Conservation (phyloP, 2,113 vertebrate species). For the Chrysochloris asiatica region DNA sequence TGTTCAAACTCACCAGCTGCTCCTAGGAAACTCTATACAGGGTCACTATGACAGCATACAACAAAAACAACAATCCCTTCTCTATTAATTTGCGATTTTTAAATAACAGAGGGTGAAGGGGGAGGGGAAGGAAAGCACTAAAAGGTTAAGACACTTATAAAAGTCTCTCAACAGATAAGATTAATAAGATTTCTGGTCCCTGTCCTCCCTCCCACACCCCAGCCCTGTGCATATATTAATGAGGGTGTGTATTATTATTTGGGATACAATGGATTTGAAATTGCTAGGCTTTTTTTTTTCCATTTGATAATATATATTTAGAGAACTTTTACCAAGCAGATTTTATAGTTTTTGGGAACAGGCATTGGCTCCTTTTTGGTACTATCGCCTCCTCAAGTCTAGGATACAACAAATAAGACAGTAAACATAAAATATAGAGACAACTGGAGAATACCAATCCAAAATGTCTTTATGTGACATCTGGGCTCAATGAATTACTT, state of each 20-base stretch:
- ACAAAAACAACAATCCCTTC: too few relatives aligned
- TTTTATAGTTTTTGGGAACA: background rate
- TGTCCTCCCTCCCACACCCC: too few relatives aligned
- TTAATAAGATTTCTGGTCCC: too few relatives aligned
- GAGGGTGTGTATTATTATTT: background rate
- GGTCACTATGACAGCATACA: too few relatives aligned
- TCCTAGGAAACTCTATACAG: too few relatives aligned
- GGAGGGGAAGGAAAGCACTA: too few relatives aligned
- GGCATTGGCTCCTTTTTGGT: background rate
- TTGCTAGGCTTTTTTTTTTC: background rate
- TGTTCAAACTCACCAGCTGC: too few relatives aligned
- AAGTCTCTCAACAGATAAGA: too few relatives aligned
- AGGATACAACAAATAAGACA: background rate
- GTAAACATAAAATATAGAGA: background rate
- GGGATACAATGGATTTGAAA: background rate
- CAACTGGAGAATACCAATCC: background rate
- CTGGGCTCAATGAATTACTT: background rate
- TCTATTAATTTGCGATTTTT: too few relatives aligned
- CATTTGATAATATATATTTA: slow-evolving; percentile 4
- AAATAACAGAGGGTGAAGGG: too few relatives aligned
- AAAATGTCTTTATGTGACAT: background rate
- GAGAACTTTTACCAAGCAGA: slow-evolving; percentile 37
- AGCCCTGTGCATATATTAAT: background rate
- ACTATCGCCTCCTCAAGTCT: background rate
- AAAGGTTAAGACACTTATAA: too few relatives aligned